Conservation (phyloP, 1,140 invertebrate genomes). For the Drosophila pachea region DNA sequence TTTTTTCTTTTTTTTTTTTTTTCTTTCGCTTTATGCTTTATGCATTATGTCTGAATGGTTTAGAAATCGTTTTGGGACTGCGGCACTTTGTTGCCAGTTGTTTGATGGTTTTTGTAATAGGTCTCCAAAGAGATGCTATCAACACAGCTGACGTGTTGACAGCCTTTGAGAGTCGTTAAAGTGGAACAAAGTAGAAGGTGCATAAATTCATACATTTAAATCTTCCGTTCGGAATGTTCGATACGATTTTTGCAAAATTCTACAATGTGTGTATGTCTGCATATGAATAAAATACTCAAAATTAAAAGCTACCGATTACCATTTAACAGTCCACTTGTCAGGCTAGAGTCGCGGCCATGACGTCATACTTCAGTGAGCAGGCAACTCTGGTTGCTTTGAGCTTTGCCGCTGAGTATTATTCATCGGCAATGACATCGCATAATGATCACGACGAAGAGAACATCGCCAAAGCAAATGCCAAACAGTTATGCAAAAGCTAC, state of each 20-base stretch:
- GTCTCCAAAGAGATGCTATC: constrained; percentile 44
- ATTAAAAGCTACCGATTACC: too few relatives aligned
- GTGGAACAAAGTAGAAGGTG: constrained; percentile 36
- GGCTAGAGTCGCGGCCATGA: background rate
- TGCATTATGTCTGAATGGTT: constrained; percentile 46
- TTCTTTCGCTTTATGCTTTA: constrained; percentile 30
- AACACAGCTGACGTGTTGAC: constrained; percentile 40
- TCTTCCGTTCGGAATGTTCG: background rate
- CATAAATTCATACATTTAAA: background rate
- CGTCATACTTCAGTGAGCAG: background rate
- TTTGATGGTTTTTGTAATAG: constrained; percentile 43
- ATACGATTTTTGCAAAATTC: constrained; percentile 6
- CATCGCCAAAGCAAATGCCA: background rate
- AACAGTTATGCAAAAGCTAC: constrained; percentile 2
- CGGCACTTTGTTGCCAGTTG: constrained; percentile 42
- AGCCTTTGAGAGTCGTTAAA: constrained; percentile 25
- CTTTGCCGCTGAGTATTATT: constrained; percentile 10
- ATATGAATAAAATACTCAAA: background rate
- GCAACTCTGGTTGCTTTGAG: constrained; percentile 1
- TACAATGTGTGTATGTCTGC: background rate
- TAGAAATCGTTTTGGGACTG: constrained; percentile 50
- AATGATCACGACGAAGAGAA: constrained; percentile 2
- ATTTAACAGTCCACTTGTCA: too few relatives aligned
- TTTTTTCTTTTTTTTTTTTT: constrained; percentile 9
- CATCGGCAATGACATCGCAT: constrained; percentile 11